Evolutionary conservation across 2,888 invertebrate species (phyloP), one percentile per base, ranked within the genome.

Genomic region (Cenopis cana): DNA sequence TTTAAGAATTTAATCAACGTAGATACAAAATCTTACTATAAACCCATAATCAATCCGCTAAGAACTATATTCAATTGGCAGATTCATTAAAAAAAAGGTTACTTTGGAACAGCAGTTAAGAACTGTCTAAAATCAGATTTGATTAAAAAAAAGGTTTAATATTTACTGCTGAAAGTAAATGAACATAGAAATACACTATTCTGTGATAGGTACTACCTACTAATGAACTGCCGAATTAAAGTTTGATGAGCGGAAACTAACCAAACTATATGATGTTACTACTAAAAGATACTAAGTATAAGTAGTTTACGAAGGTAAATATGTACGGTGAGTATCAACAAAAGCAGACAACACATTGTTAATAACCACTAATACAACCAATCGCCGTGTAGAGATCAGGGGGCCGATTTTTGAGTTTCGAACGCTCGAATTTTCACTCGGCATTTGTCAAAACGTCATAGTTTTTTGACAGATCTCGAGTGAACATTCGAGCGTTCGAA

Each of bases 311-410:
- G 12, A 6, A 46, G n/a, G n/a, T 46, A 41, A 0, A 12, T 3
- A 41, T 4, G n/a, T 46, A 38, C 38, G 8, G 8, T n/a, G 46
- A 20, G 14, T 20, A 54, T 20, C 14, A 18, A 18, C 1, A 5
- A 6, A 38, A 57, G 1, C 18, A 38, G 38, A 14, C 62, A 62
- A 62, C 18, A 52, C 62, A 52, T 14, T 17, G 14, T 50, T 36
- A 38, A 59, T 61, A 9, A 61, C 46, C 20, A 54, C 6, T 60
- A 20, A 64, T 68, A 52, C 38, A 17, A 64, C 38, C 52, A 17
- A 72, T 24, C 41, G 60, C 52, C 12, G 61, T 41, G 12, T 70
- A 12, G 41, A 70, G 41, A 67, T 46, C 12, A 4, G 2, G 5
- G 5, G 29, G 2, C 2, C 5, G 5, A 29, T 29, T n/a, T n/a